Evolutionary conservation across 2,113 vertebrate species (phyloP), one percentile per base, ranked within the genome.

Genomic region (Mustela nigripes): DNA sequence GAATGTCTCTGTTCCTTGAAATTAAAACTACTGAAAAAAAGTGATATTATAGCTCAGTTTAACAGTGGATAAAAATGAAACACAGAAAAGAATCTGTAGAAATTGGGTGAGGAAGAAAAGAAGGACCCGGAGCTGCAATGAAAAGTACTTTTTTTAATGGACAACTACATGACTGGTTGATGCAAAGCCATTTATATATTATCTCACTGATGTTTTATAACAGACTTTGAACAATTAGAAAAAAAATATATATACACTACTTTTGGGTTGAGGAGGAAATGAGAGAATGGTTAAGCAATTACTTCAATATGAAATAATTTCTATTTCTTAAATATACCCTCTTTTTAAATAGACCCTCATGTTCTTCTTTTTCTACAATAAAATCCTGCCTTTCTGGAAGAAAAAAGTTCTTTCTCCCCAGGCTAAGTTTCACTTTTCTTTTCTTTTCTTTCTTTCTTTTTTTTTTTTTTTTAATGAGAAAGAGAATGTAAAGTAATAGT

Each of bases 21-120:
- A 16, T 89, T 22, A 73, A 80, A 91, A 36, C 80, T 89, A 67
- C 62, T 12, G 1, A n/a, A 78, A 78, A 39, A 4, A 7, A 15
- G 31, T 60, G 33, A 50, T 36, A 85, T 36, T 84, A 36, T 79
- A 71, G 28, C 9, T 93, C 15, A 80, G 7, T 63, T 28, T 95
- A 62, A 28, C 9, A 45, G 21, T 86, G 24, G 56, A 80, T 60
- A 69, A 95, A 94, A 93, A 89, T 71, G 45, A 95, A 81, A 73
- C 19, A 65, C 6, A 53, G 33, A 88, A 96, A 65, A 56, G 19
- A 87, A 76, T 73, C 42, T 87, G 28, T 2, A 36, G 28, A 53
- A 60, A 86, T 45, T 62, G 7, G 5, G 24, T 28, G 3, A 39
- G 62, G 45, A 39, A 62, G 16, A 74, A 76, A 76, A 81, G n/a